These are phyloP conservation scores for Bombus sylvicola DNA, from an alignment of 1,140 invertebrate genomes.

Conservation along the genomic window DNA sequence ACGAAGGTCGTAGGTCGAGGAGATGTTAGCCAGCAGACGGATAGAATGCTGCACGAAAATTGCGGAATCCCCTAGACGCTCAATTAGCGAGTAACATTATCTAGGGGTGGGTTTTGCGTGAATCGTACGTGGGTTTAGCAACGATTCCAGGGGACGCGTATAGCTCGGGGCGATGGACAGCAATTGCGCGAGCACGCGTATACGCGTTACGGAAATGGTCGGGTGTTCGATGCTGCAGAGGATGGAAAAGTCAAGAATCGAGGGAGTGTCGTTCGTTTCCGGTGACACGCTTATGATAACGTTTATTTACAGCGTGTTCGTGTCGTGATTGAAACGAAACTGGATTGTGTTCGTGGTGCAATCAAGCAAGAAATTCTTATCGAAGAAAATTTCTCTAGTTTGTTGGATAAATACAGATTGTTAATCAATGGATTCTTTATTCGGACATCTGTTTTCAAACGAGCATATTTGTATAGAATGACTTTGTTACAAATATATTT, in stretches of 20 bases:
- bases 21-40: background rate
- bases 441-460: background rate
- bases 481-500: background rate
- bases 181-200: slow-evolving; percentile 26
- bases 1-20: background rate
- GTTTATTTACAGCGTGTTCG: slow-evolving; percentile 8
- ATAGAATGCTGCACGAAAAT: slow-evolving; percentile 48
- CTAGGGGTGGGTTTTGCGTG: slow-evolving; percentile 15
- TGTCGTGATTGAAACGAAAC: background rate
- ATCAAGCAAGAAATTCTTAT: background rate
- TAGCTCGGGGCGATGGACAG: slow-evolving; percentile 21
- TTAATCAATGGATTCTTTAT: background rate
- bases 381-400: background rate
- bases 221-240: background rate
- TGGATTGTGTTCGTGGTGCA: background rate
- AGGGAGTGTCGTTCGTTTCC: slow-evolving; percentile 1
- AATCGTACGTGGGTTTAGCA: background rate
- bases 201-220: slow-evolving; percentile 13
- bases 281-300: slow-evolving; percentile 11
- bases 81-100: slow-evolving; percentile 67
- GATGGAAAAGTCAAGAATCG: slow-evolving; percentile 1
- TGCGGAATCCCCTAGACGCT: slow-evolving; percentile 63
- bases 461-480: no score
- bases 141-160: background rate
- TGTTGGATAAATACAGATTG: background rate